Base-by-base conservation (phyloP, 2,797 vertebrate genomes). In the Ispidina picta region DNA sequence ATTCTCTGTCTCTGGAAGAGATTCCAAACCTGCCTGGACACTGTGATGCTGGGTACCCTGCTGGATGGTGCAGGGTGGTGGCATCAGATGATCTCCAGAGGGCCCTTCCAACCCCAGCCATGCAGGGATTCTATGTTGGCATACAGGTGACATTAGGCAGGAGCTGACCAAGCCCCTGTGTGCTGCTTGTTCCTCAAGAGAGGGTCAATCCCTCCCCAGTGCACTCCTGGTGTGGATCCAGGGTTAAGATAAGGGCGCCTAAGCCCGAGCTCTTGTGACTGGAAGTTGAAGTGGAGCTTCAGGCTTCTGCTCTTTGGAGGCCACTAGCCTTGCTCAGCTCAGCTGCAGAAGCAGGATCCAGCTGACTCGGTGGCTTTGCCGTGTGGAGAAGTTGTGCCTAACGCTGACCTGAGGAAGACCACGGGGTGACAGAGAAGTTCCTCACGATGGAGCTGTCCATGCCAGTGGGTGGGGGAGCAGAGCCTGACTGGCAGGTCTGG, bases 151-250 rank as follows among this genome's bases (percentile, higher is more conserved):
- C 1, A 5, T 35, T 48, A 10, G 41, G 35, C 31, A 41, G 51
- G 29, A 37, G 26, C 3, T 28, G 29, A 29, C 8, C 49, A 51
- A 10, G 20, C 16, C 26, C n/a, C 13, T 1, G 28, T 6, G 3
- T 6, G 1, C 18, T 4, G 18, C 49, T 60, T 3, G 3, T 12
- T 15, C 4, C 12, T 18, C 12, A 2, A 6, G 31, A 9, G 20
- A 31, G 20, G 19, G 8, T 19, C 9, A 54, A 29, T 48, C 25
- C 25, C 23, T 18, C 28, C 43, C 33, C 15, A 10, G 13, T 79
- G 21, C 8, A 2, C 15, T 19, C 10, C 60, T 10, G 6, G 26
- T 5, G 10, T 11, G 55, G 28, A 58, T 37, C 10, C 11, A 3
- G 21, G 13, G 43, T n/a, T 29, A 5, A 39, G 33, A 19, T 15